Evolutionary conservation across 2,797 vertebrate species (phyloP).

Genomic region (Champsocephalus esox): DNA sequence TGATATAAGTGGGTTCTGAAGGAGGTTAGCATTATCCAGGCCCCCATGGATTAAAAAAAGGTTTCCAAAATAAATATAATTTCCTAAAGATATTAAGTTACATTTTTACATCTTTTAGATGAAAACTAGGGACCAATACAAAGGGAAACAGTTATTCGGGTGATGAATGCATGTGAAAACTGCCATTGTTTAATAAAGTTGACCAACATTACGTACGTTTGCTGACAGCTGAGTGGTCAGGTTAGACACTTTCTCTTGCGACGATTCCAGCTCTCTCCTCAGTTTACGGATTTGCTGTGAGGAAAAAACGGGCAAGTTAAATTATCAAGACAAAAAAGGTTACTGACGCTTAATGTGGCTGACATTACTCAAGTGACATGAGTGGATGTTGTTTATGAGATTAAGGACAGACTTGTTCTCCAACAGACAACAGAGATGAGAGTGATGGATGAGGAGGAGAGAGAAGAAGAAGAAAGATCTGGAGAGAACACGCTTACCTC

Average conservation of each 20-base stretch:
- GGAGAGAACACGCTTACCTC: conserved; percentile 69
- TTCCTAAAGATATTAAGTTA: background rate
- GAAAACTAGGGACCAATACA: accelerated
- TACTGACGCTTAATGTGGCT: background rate
- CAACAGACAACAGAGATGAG: conserved; percentile 32
- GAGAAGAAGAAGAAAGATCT: conserved; percentile 40
- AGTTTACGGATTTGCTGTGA: conserved; percentile 96
- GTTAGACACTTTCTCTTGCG: conserved; percentile 95
- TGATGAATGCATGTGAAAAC: background rate
- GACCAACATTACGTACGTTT: conserved; percentile 86
- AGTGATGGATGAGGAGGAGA: conserved; percentile 44
- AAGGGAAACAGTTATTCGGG: background rate
- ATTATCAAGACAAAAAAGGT: background rate
- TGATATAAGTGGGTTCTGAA: conserved; percentile 32
- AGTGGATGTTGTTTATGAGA: conserved; percentile 37
- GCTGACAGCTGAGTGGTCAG: conserved; percentile 94
- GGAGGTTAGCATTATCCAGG: conserved; percentile 52
- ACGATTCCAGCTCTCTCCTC: conserved; percentile 94
- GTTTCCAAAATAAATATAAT: background rate
- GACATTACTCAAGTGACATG: conserved; percentile 6
- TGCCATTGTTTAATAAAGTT: background rate
- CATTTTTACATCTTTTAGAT: background rate
- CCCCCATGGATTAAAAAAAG: conserved; percentile 11
- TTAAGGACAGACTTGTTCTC: conserved; percentile 31
- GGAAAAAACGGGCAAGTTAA: conserved; percentile 26